Conservation (phyloP, 2,888 invertebrate genomes). For the Erannis defoliaria region DNA sequence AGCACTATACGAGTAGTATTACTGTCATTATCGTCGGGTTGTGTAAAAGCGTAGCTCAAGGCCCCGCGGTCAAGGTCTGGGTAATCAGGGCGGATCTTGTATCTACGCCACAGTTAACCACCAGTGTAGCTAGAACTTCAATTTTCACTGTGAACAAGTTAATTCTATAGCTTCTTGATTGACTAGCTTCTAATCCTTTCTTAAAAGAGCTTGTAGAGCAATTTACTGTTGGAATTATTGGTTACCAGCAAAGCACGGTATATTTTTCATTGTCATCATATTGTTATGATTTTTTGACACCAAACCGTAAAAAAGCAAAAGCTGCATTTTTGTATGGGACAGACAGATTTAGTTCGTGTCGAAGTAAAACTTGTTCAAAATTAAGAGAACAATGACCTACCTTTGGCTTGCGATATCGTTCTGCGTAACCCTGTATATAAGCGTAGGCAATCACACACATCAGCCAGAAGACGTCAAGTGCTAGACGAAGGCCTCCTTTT, state of each 20-base stretch:
- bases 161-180: neutral
- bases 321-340: no score
- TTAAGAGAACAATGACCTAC: no score
- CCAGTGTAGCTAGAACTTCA: neutral
- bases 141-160: neutral
- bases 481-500: no score
- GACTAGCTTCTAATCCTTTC: neutral
- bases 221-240: neutral
- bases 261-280: no score
- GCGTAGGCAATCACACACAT: no score
- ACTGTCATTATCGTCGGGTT: conserved; percentile 1
- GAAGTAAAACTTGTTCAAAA: no score
- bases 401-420: no score
- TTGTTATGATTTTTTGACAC: no score
- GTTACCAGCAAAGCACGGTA: neutral
- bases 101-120: conserved; percentile 10
- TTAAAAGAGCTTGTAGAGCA: neutral
- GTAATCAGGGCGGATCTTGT: conserved; percentile 22
- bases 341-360: no score
- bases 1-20: neutral
- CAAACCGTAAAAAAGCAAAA: no score
- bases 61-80: conserved; percentile 21
- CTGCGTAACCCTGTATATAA: no score
- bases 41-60: conserved; percentile 21
- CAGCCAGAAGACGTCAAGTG: no score